Evolutionary conservation across 2,888 invertebrate species (phyloP).

Genomic region (Hypomecis punctinalis): DNA sequence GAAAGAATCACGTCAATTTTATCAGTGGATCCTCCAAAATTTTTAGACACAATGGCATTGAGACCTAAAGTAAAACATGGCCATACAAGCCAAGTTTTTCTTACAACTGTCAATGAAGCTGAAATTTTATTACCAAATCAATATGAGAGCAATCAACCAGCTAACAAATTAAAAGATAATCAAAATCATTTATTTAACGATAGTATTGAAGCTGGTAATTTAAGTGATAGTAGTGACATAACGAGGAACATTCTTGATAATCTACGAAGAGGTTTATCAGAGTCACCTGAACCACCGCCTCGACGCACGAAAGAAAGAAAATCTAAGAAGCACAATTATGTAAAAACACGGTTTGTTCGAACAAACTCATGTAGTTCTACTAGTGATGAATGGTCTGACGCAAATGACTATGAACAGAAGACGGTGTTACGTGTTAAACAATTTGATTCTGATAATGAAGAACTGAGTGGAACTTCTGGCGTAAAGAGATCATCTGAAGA

Average conservation of each 20-base stretch:
- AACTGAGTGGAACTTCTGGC: slow-evolving; percentile 54
- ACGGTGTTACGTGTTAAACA: slow-evolving; percentile 76
- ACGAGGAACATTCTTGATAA: slow-evolving; percentile 73
- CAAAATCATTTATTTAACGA: slow-evolving; percentile 44
- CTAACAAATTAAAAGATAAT: slow-evolving; percentile 29
- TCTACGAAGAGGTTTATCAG: slow-evolving; percentile 73
- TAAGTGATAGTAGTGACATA: slow-evolving; percentile 78
- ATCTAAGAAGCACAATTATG: slow-evolving; percentile 79
- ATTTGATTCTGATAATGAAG: slow-evolving; percentile 80
- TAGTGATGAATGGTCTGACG: slow-evolving; percentile 82
- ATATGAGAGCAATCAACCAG: slow-evolving; percentile 42
- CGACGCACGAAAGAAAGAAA: slow-evolving; percentile 72
- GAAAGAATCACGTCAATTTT: slow-evolving; percentile 72
- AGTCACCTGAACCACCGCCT: slow-evolving; percentile 81
- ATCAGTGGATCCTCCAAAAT: slow-evolving; percentile 84
- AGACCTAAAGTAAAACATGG: slow-evolving; percentile 87
- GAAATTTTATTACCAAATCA: slow-evolving; percentile 52
- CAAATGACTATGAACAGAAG: slow-evolving; percentile 78
- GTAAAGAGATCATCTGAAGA: slow-evolving; percentile 62
- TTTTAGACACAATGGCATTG: slow-evolving; percentile 94
- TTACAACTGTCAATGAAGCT: slow-evolving; percentile 71
- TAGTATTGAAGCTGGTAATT: slow-evolving; percentile 67
- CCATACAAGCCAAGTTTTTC: slow-evolving; percentile 87
- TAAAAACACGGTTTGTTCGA: slow-evolving; percentile 79
- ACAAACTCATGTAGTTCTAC: slow-evolving; percentile 79